Percentiles rank a stretch among this genome's conserved stretches.
Evolutionary conservation across 2,888 invertebrate species (phyloP).

Genomic region (Heterodera filipjevi): DNA sequence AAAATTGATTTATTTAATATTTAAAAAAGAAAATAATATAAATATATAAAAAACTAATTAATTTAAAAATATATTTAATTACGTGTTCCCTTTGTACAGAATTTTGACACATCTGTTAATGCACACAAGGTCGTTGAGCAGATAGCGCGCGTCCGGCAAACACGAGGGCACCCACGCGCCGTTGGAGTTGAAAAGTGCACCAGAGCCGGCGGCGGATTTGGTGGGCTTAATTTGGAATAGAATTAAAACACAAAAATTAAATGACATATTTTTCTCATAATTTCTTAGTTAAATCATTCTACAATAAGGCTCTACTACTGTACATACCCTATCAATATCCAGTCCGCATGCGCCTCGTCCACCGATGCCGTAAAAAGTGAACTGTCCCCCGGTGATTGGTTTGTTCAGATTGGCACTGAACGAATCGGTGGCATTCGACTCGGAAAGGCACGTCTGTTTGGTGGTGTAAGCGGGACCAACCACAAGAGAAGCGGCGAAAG

Average conservation of each 20-base stretch:
- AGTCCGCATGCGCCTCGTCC: constrained; percentile 31
- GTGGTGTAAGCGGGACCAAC: background rate
- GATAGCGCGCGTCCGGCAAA: constrained; percentile 21
- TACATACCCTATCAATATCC: constrained; percentile 20
- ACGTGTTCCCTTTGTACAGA: constrained; percentile 1
- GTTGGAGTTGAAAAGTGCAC: constrained; percentile 21
- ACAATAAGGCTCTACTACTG: background rate
- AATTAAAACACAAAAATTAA: background rate
- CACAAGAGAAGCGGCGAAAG: background rate
- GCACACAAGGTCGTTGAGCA: constrained; percentile 22
- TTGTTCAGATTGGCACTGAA: constrained; percentile 24
- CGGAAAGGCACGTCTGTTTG: constrained; percentile 17
- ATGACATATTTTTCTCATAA: no score
- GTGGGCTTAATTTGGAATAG: constrained; percentile 9
- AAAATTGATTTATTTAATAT: background rate
- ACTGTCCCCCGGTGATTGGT: constrained; percentile 16
- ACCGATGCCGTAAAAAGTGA: constrained; percentile 28
- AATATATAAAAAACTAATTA: no score
- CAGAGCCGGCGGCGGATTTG: constrained; percentile 25
- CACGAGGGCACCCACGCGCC: constrained; percentile 22
- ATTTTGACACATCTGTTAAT: constrained; percentile 23
- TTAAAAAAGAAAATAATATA: no score
- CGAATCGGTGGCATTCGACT: background rate
- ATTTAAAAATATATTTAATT: no score
- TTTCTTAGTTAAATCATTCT: background rate